A percentile compares a stretch with the other conserved stretches of the same genome.
Evolutionary conservation across 2,797 vertebrate species (phyloP).

Genomic region (Acanthis flammea): DNA sequence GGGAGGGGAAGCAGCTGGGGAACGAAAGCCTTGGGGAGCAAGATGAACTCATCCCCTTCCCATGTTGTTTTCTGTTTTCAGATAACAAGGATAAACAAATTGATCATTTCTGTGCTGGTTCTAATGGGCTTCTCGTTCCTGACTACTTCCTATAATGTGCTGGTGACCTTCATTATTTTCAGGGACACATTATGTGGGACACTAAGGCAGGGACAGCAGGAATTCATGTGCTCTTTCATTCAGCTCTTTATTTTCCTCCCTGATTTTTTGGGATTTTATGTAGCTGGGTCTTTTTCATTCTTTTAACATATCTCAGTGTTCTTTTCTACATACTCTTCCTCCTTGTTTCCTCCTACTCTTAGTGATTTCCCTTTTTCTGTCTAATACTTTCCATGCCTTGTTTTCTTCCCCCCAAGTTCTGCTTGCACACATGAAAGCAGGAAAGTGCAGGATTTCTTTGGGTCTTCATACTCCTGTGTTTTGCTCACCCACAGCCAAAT

Average conservation of each 20-base stretch:
- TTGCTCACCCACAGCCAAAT: not conserved
- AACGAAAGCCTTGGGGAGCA: not conserved
- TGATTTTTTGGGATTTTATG: not conserved
- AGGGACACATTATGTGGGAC: slow-evolving; percentile 4
- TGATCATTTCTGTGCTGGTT: slow-evolving; percentile 29
- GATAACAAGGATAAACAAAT: slow-evolving; percentile 59
- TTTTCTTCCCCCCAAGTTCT: not conserved
- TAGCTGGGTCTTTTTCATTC: not conserved
- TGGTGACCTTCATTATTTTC: slow-evolving; percentile 49
- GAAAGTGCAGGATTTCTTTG: not conserved
- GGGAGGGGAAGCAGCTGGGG: not conserved
- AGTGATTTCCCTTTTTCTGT: not conserved
- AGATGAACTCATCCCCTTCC: not conserved
- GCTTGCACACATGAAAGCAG: not conserved
- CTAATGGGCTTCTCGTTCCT: not conserved
- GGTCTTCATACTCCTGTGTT: not conserved
- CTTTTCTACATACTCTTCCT: not conserved
- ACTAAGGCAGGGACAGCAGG: not conserved
- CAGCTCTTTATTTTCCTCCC: not conserved
- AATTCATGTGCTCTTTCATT: not conserved
- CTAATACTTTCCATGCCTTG: not conserved
- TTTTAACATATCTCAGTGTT: not conserved
- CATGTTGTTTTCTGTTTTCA: not conserved
- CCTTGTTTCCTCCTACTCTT: not conserved
- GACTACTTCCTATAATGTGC: not conserved